A percentile compares a stretch with the other conserved stretches of the same genome.
phyloP scores from a whole-genome alignment of 92 coral and sea anemone species.

The Zoanthus gigantus region DNA sequence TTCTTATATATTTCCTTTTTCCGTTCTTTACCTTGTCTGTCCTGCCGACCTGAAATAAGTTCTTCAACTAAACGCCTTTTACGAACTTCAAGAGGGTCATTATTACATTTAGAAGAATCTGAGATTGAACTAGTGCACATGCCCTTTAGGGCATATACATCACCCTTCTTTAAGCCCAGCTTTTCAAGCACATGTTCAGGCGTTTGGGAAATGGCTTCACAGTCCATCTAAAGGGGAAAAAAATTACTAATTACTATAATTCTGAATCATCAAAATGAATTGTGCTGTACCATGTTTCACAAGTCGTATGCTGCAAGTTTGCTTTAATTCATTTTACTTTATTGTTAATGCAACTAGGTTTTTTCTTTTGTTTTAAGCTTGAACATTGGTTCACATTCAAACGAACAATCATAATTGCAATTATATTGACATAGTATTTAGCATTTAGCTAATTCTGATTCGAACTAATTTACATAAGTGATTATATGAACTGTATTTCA shows the following conservation, averaged over 20 bases:
- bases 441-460: conserved; percentile 3
- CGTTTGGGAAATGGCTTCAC: conserved; percentile 6
- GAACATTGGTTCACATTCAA: conserved; percentile 4
- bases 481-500: conserved; percentile 1
- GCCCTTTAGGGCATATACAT: conserved; percentile 7
- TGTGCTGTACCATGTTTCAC: conserved; percentile 6
- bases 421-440: conserved; percentile 1
- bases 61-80: conserved; percentile 27
- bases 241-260: conserved; percentile 1
- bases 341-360: conserved; percentile 3
- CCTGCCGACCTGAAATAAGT: conserved; percentile 27
- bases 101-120: conserved; percentile 25
- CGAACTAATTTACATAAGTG: conserved; percentile 3
- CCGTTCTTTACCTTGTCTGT: conserved; percentile 28
- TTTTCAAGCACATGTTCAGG: conserved; percentile 5
- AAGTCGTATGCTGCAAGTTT: conserved; percentile 5
- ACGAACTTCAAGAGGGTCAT: conserved; percentile 28
- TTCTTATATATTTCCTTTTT: conserved; percentile 22
- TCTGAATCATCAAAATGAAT: conserved; percentile 1
- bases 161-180: conserved; percentile 7
- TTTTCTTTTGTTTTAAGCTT: conserved; percentile 1
- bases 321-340: conserved; percentile 1
- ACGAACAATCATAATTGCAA: neutral
- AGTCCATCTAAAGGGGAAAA: conserved; percentile 5
- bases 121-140: conserved; percentile 27